phyloP scores from a whole-genome alignment of 2,113 vertebrate genomes.

The Limanda limanda region DNA sequence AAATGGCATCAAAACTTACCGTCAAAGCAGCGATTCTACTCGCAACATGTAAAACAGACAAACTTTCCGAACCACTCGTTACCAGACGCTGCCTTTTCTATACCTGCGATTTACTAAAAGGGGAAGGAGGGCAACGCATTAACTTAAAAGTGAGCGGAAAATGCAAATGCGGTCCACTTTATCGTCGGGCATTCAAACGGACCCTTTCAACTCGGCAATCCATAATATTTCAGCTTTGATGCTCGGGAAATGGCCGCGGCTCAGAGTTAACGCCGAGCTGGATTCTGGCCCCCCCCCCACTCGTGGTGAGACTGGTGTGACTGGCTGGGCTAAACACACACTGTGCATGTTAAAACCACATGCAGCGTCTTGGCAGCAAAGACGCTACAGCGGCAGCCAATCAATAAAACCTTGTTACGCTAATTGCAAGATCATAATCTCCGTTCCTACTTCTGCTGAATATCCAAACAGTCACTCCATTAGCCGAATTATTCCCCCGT shows the following conservation, averaged over 20 bases:
- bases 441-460: constrained; percentile 81
- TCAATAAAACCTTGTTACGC: constrained; percentile 87
- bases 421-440: constrained; percentile 88
- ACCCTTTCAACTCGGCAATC: constrained; percentile 69
- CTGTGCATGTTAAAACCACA: constrained; percentile 78
- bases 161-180: constrained; percentile 71
- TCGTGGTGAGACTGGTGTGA: constrained; percentile 41
- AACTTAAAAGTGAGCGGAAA: constrained; percentile 65
- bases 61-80: constrained; percentile 57
- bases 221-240: constrained; percentile 73
- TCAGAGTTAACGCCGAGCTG: constrained; percentile 41
- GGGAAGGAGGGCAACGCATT: constrained; percentile 55
- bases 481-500: constrained; percentile 83
- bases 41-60: constrained; percentile 52
- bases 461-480: constrained; percentile 85
- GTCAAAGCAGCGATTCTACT: constrained; percentile 47
- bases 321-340: constrained; percentile 65
- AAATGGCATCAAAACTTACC: constrained; percentile 32
- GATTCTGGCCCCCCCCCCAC: constrained; percentile 24
- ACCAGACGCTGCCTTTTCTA: constrained; percentile 52
- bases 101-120: constrained; percentile 53
- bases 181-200: constrained; percentile 63
- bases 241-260: constrained; percentile 55
- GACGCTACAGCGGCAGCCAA: constrained; percentile 78
- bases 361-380: constrained; percentile 79